Conservation (phyloP, 2,113 vertebrate species). For the Sylvietta virens region DNA sequence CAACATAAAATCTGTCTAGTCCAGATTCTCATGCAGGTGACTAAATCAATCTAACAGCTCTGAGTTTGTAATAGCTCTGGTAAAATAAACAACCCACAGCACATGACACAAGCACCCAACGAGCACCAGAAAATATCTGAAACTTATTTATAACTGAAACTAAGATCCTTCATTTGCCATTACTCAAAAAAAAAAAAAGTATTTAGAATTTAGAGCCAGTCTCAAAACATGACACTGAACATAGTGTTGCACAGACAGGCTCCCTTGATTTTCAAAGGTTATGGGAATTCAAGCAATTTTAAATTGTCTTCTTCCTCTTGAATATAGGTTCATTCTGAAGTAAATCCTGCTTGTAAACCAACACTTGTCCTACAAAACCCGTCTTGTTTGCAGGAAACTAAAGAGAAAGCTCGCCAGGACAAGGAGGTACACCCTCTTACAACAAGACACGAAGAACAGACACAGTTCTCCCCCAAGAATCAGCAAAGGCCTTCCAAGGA, state of each 20-base stretch:
- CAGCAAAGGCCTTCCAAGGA: background rate
- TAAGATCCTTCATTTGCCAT: background rate
- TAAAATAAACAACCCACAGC: background rate
- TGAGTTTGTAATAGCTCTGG: background rate
- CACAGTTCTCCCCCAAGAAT: background rate
- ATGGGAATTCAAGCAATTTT: background rate
- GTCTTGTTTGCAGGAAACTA: background rate
- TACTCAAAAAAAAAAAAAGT: background rate
- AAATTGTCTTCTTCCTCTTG: background rate
- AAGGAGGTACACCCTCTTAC: background rate
- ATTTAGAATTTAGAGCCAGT: background rate
- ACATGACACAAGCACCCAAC: background rate
- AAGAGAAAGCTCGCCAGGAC: background rate
- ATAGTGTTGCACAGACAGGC: background rate
- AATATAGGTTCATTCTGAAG: background rate
- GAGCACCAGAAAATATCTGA: background rate
- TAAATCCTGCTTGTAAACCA: background rate
- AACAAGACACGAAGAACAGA: background rate
- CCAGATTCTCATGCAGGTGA: background rate
- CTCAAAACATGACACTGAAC: background rate
- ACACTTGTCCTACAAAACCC: background rate
- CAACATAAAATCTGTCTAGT: background rate
- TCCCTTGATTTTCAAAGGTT: background rate
- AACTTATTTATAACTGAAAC: background rate
- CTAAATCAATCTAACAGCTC: background rate